Evolutionary conservation across 2,113 vertebrate genomes (phyloP).

Genomic region (Meleagris gallopavo): DNA sequence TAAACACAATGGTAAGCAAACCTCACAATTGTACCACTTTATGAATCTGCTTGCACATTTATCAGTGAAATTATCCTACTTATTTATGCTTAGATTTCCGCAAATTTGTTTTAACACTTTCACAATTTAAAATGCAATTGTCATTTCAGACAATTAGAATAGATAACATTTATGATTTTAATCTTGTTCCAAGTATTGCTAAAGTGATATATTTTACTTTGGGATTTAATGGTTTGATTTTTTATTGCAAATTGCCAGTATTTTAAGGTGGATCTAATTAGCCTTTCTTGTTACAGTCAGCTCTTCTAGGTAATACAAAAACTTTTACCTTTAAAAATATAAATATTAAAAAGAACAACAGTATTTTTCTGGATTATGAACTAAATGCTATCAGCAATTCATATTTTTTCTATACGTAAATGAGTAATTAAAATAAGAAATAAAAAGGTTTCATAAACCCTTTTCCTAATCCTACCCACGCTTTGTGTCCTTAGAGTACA

Average conservation of each 20-base stretch:
- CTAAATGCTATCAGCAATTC: background rate
- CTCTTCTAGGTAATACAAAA: background rate
- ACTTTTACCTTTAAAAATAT: background rate
- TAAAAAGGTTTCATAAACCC: background rate
- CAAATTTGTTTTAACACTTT: background rate
- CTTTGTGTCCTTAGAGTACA: background rate
- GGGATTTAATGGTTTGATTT: background rate
- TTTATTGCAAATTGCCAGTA: background rate
- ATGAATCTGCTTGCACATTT: background rate
- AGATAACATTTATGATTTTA: background rate
- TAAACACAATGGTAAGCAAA: background rate
- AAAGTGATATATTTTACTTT: background rate
- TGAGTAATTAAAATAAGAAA: background rate
- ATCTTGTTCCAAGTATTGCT: background rate
- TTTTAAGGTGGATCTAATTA: background rate
- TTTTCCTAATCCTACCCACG: background rate
- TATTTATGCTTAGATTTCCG: background rate
- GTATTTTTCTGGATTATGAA: background rate
- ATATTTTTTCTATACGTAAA: background rate
- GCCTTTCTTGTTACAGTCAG: background rate
- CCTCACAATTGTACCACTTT: background rate
- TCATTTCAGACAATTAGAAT: background rate
- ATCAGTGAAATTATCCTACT: background rate
- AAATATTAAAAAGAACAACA: background rate
- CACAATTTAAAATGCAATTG: background rate